Evolutionary conservation across 2,888 invertebrate genomes (phyloP), one percentile per base, ranked within the genome.

Genomic region (Choreutis nemorana): DNA sequence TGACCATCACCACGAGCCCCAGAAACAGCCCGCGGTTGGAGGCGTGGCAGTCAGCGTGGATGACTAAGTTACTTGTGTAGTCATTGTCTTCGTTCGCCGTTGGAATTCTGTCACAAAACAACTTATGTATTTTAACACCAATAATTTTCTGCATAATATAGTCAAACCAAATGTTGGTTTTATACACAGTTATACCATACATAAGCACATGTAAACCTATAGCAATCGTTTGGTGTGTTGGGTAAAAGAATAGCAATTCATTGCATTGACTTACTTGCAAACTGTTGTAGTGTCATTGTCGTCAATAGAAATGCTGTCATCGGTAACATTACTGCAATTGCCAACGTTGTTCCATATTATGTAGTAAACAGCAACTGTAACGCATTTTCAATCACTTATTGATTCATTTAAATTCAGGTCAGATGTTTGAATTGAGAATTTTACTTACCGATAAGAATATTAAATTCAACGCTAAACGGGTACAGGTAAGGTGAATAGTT

Each of bases 401-500:
- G 12, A 9, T 26, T 14, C 8, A 9, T 11, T 9, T 26, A n/a
- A 26, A 15, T n/a, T 8, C 14, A 26, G n/a, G n/a, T 4, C 15
- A 11, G 2, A 24, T 3, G 7, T 18, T 18, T 18, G 18, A 5
- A 18, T n/a, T n/a, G 8, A 24, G n/a, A 9, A 15, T 9, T 26
- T 4, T 33, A 42, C 51, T 38, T 66, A 86, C 87, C 87, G 31
- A 89, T 86, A 34, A 91, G 82, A 48, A 91, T 87, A 59, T 87
- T 89, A 63, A 87, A 91, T 59, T 91, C 88, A 14, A 91, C 87
- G 38, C 86, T 88, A 57, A 91, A 91, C 1, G 91, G 91, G 48
- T 88, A 91, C 9, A 91, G 67, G 53, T 90, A 91, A 0, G 90
- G 89, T 1, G 89, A 87, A 46, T 87, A 84, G 49, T 83, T 81